Base-by-base conservation (phyloP, 2,888 invertebrate species). In the Drosophila kokeensis region DNA sequence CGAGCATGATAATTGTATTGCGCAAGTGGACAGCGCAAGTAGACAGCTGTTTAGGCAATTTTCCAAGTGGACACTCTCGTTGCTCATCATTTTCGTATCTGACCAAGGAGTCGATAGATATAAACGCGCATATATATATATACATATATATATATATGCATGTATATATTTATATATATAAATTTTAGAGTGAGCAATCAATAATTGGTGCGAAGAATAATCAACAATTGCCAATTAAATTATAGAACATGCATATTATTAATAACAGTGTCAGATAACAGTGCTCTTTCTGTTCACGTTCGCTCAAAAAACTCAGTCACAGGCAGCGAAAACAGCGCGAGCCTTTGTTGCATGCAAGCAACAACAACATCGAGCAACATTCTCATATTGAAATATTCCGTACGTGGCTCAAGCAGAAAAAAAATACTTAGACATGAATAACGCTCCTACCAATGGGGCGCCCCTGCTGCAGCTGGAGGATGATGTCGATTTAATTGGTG, bases 381-480 rank as follows among this genome's bases (percentile, higher is more conserved):
- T 61, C 60, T 64, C 61, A 55, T 52, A 67, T 40, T 54, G 30
- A 52, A 63, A 53, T 24, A 57, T 53, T 67, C 68, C 71, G 71
- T 53, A 67, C 45, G 68, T 57, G 58, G 63, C 63, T 7, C 21
- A 24, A 45, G 13, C 45, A 21, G 6, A 45, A 59, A 58, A 30
- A 29, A 42, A 57, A 57, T 53, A 60, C 52, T 48, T 27, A 57
- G 30, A 45, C 50, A 83, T 81, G 83, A 79, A 74, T 34, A 73
- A 69, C 68, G 49, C 61, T 29, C 73, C 67, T 55, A 13, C 73
- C 4, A 72, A 69, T 29, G 70, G 60, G 21, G 94, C 95, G 92
- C 94, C 95, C 90, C 94, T 95, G 93, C 94, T 95, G 92, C 95
- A 95, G 93, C 94, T 95, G 94, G 95, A 95, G 93, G 95, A 95